phyloP scores from a whole-genome alignment of 1,140 invertebrate genomes.

The Scaptodrosophila lebanonensis region DNA sequence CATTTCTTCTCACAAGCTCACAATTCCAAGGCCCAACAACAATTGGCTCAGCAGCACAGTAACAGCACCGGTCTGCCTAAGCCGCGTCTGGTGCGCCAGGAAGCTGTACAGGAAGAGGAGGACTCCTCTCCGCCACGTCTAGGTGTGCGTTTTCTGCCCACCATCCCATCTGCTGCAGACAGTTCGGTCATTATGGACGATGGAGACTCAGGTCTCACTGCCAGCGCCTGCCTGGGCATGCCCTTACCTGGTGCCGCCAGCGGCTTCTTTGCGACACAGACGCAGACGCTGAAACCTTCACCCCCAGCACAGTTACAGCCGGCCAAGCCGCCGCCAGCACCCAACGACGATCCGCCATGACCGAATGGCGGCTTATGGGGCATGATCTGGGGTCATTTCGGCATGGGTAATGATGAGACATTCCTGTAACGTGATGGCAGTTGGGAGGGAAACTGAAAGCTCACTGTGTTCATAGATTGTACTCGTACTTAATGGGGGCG shows the following conservation, averaged over 20 bases:
- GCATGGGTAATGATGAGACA: slow-evolving; percentile 29
- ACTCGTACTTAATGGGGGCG: slow-evolving; percentile 14
- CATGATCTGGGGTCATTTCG: slow-evolving; percentile 19
- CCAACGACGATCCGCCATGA: slow-evolving; percentile 61
- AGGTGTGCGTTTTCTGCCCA: slow-evolving; percentile 84
- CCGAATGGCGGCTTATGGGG: slow-evolving; percentile 35
- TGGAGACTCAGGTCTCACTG: slow-evolving; percentile 71
- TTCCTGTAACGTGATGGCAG: slow-evolving; percentile 45
- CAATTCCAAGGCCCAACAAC: slow-evolving; percentile 56
- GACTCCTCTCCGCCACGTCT: slow-evolving; percentile 83
- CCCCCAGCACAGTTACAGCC: slow-evolving; percentile 34
- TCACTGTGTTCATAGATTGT: slow-evolving; percentile 68
- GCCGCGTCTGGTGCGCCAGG: slow-evolving; percentile 85
- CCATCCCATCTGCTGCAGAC: slow-evolving; percentile 89
- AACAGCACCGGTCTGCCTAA: slow-evolving; percentile 25
- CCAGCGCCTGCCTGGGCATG: slow-evolving; percentile 49
- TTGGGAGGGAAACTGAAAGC: slow-evolving; percentile 46
- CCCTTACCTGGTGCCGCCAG: slow-evolving; percentile 55
- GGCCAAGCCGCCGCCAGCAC: slow-evolving; percentile 58
- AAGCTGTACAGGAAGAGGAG: slow-evolving; percentile 83
- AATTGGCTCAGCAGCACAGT: slow-evolving; percentile 13
- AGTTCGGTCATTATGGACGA: slow-evolving; percentile 86
- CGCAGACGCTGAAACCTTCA: slow-evolving; percentile 5
- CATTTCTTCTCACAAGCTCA: slow-evolving; percentile 40
- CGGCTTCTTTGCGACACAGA: slow-evolving; percentile 46